Evolutionary conservation across 2,888 invertebrate species (phyloP).

Genomic region (Orthosia gothica): DNA sequence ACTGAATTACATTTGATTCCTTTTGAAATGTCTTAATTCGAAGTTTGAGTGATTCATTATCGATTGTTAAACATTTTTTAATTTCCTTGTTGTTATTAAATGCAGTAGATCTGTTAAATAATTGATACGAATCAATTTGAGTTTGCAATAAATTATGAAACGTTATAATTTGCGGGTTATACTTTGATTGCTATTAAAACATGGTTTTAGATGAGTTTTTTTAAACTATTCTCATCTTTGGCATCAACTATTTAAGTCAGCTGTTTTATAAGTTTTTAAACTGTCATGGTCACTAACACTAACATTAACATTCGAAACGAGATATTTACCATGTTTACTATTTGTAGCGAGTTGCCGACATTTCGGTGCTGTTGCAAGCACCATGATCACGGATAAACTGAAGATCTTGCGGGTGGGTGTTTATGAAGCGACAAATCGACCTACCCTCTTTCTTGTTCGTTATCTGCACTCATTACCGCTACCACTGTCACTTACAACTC

Average conservation of each 20-base stretch:
- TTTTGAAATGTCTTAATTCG: conserved; percentile 26
- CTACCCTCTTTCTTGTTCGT: too few species aligned
- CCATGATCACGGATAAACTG: too few species aligned
- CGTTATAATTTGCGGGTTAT: neutral
- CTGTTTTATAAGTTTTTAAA: too few species aligned
- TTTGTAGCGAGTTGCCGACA: too few species aligned
- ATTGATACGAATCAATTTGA: conserved; percentile 22
- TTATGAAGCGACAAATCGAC: too few species aligned
- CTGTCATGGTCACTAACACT: too few species aligned
- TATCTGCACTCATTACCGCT: too few species aligned
- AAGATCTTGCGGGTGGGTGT: too few species aligned
- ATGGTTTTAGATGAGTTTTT: neutral
- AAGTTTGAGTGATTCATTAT: conserved; percentile 39
- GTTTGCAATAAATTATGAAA: conserved; percentile 17
- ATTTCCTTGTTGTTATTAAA: conserved; percentile 36
- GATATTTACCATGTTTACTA: too few species aligned
- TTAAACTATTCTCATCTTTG: neutral
- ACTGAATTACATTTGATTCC: conserved; percentile 35
- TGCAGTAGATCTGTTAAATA: conserved; percentile 8
- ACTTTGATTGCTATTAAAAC: neutral
- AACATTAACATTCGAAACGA: too few species aligned
- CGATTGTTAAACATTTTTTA: conserved; percentile 33
- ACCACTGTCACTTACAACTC: too few species aligned
- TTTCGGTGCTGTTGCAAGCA: too few species aligned
- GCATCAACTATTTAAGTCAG: neutral